Percentiles rank a stretch among this genome's conserved stretches.
Conservation (phyloP, 1,140 invertebrate genomes). For the Cryptotermes secundus region DNA sequence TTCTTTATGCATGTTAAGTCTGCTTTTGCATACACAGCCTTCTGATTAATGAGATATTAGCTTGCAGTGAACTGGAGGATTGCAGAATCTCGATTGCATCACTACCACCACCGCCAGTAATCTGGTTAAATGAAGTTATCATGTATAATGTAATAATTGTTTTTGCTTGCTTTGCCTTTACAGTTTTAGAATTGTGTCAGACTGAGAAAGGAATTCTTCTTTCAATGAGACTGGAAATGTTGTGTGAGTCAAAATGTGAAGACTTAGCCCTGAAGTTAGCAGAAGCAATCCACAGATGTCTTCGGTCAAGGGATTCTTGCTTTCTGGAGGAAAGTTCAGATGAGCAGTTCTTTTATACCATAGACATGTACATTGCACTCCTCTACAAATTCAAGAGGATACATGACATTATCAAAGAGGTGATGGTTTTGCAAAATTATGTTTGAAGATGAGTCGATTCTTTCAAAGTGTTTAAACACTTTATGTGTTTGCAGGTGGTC, state of each 20-base stretch:
- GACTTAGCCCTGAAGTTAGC: constrained; percentile 57
- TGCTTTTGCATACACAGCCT: no score
- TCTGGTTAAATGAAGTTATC: no score
- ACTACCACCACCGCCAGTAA: no score
- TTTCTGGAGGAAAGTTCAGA: constrained; percentile 44
- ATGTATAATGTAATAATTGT: no score
- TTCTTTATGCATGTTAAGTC: no score
- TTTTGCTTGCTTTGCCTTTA: constrained; percentile 31
- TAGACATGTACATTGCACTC: constrained; percentile 56
- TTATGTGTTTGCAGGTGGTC: no score
- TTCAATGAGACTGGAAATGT: constrained; percentile 54
- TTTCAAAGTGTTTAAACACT: background rate
- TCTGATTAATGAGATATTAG: no score
- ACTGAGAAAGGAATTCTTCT: constrained; percentile 54
- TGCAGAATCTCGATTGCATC: no score
- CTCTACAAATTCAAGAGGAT: constrained; percentile 52
- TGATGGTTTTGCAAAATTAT: constrained; percentile 38
- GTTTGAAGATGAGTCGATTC: background rate
- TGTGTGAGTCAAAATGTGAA: constrained; percentile 56
- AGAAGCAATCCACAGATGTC: constrained; percentile 51
- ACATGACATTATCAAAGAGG: constrained; percentile 53
- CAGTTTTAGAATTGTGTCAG: constrained; percentile 52
- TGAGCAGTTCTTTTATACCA: constrained; percentile 50
- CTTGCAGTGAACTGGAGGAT: no score
- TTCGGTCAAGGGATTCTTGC: constrained; percentile 48